Percentiles rank a stretch among this genome's conserved stretches.
Conservation (phyloP, 2,888 invertebrate species). For the Macaria liturata region DNA sequence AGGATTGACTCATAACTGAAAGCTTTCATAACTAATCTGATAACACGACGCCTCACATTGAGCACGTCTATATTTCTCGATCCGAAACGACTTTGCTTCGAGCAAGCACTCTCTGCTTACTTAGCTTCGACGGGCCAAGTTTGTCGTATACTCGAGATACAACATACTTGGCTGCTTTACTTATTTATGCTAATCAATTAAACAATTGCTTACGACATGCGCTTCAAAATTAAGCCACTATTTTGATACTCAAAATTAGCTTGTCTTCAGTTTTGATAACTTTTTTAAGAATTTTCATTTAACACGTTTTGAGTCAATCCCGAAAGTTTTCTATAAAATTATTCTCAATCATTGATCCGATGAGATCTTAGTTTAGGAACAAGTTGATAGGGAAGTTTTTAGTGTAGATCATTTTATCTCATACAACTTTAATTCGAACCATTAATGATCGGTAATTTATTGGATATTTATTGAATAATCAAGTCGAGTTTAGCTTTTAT, state of each 20-base stretch:
- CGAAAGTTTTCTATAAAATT: constrained; percentile 1
- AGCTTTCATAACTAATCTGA: too few relatives aligned
- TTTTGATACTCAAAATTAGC: constrained; percentile 27
- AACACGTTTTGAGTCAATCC: constrained; percentile 16
- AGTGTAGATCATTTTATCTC: constrained; percentile 20
- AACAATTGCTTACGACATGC: constrained; percentile 7
- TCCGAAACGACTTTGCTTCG: constrained; percentile 4
- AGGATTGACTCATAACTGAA: too few relatives aligned
- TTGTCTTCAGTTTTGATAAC: constrained; percentile 14
- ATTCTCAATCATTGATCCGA: neutral
- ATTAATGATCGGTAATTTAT: constrained; percentile 24
- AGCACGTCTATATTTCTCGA: constrained; percentile 12
- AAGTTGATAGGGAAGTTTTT: constrained; percentile 28
- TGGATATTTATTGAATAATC: constrained; percentile 26
- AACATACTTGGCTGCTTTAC: constrained; percentile 13
- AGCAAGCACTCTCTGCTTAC: constrained; percentile 4
- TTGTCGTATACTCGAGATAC: constrained; percentile 29
- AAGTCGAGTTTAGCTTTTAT: constrained; percentile 48
- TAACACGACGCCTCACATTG: neutral
- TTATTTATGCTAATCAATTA: neutral
- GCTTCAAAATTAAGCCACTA: constrained; percentile 21
- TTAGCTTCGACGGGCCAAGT: constrained; percentile 18
- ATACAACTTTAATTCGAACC: constrained; percentile 1
- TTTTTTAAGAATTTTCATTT: neutral
- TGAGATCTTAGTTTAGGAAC: constrained; percentile 26